Percentiles rank a stretch among this genome's conserved stretches.
These are phyloP conservation scores for Leptoclinus maculatus DNA, from an alignment of 2,797 vertebrate species.

Conservation along the genomic window DNA sequence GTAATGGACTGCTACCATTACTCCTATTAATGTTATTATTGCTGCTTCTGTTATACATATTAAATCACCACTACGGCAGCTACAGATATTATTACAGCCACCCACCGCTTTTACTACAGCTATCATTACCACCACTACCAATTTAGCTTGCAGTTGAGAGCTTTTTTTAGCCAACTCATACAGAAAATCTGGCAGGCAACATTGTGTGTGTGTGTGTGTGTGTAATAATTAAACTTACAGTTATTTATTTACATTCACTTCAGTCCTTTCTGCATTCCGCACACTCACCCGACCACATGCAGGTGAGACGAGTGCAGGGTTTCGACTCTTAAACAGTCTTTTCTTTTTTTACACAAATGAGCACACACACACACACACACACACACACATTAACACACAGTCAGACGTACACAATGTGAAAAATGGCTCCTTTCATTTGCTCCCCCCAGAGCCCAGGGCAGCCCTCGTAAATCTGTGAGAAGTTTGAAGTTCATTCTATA, in stretches of 20 bases:
- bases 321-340: slow-evolving; percentile 2
- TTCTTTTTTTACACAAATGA: slow-evolving; percentile 27
- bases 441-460: slow-evolving; percentile 50
- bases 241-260: slow-evolving; percentile 66
- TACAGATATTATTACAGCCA: slow-evolving; percentile 56
- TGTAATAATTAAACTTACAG: slow-evolving; percentile 61
- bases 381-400: slow-evolving; percentile 32
- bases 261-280: slow-evolving; percentile 45
- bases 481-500: slow-evolving; percentile 69
- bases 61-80: slow-evolving; percentile 33
- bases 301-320: slow-evolving; percentile 30
- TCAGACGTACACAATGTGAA: slow-evolving; percentile 54
- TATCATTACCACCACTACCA: slow-evolving; percentile 52
- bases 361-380: slow-evolving; percentile 2
- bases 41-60: slow-evolving; percentile 37
- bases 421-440: slow-evolving; percentile 73
- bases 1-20: not conserved
- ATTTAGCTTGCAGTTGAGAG: slow-evolving; percentile 40
- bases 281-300: slow-evolving; percentile 30
- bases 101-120: slow-evolving; percentile 45
- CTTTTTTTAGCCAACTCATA: slow-evolving; percentile 53
- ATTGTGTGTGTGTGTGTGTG: not conserved
- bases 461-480: slow-evolving; percentile 67
- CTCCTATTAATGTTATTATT: slow-evolving; percentile 2
- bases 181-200: slow-evolving; percentile 33